Percentiles rank a stretch among this genome's conserved stretches.
These are phyloP conservation scores for Sycobia sp. DNA, from an alignment of 1,140 invertebrate species.

Conservation along the genomic window DNA sequence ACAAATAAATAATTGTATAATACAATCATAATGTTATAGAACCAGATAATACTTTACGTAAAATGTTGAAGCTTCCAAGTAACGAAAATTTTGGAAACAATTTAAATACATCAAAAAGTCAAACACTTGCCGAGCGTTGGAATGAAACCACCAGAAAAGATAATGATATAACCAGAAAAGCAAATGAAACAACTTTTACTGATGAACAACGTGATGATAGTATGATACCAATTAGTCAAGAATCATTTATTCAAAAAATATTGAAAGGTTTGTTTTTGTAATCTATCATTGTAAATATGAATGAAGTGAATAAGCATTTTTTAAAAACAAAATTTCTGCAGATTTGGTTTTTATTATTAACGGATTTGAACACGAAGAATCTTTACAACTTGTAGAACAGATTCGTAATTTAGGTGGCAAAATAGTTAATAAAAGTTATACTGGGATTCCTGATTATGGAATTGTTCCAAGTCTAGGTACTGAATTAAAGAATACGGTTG, in stretches of 20 bases:
- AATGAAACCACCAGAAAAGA: constrained; percentile 11
- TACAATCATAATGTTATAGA: constrained; percentile 28
- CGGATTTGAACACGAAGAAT: constrained; percentile 57
- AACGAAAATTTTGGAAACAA: constrained; percentile 7
- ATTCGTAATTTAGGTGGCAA: constrained; percentile 60
- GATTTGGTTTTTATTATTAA: constrained; percentile 58
- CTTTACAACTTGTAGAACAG: constrained; percentile 47
- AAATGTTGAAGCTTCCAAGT: constrained; percentile 35
- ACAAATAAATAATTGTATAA: constrained; percentile 1
- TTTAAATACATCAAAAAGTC: constrained; percentile 12
- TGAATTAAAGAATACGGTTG: constrained; percentile 53
- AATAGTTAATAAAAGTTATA: constrained; percentile 55
- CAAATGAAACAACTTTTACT: too few species aligned
- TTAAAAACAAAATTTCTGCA: constrained; percentile 35
- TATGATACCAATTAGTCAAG: constrained; percentile 42
- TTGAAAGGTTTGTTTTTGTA: constrained; percentile 40
- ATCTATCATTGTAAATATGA: not conserved
- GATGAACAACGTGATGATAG: constrained; percentile 30
- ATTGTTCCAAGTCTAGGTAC: constrained; percentile 60
- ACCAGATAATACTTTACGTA: constrained; percentile 32
- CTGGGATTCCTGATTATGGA: constrained; percentile 65
- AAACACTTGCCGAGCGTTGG: constrained; percentile 8
- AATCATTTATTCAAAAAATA: constrained; percentile 39
- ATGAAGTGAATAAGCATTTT: constrained; percentile 17
- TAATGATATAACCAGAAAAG: not conserved